Conservation (phyloP, 2,797 vertebrate species). For the Hippocampus kuda region DNA sequence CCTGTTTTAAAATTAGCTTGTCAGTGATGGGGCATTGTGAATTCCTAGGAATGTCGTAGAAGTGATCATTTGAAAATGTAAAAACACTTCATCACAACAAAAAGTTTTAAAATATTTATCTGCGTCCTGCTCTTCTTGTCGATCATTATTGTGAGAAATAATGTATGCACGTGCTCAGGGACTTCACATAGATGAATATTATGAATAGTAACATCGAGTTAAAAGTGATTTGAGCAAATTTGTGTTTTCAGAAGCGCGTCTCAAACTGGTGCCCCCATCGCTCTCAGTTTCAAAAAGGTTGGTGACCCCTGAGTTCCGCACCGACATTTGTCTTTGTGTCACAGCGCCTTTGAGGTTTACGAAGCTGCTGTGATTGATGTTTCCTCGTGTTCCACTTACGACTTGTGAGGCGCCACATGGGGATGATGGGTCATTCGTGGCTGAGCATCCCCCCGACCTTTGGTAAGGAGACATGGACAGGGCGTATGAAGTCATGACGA, state of each 20-base stretch:
- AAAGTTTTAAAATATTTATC: no score
- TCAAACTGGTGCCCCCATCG: background rate
- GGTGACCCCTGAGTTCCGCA: background rate
- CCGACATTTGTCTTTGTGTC: background rate
- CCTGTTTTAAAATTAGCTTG: no score
- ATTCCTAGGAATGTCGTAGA: no score
- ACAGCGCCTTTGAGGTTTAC: constrained; percentile 24
- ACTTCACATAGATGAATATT: background rate
- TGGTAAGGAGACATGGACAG: constrained; percentile 15
- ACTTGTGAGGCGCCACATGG: constrained; percentile 72
- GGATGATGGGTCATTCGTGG: constrained; percentile 58
- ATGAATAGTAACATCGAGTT: background rate
- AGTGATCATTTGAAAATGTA: no score
- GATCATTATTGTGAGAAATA: no score
- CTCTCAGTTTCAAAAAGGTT: background rate
- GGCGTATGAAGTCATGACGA: constrained; percentile 5
- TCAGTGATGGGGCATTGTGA: no score
- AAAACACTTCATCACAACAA: no score
- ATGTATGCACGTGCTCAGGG: no score
- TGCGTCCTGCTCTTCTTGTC: no score
- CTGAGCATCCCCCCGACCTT: constrained; percentile 56
- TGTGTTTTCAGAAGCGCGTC: background rate
- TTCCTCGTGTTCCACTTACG: constrained; percentile 64
- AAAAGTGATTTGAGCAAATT: background rate
- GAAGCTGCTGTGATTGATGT: constrained; percentile 41